Evolutionary conservation across 1,140 invertebrate species (phyloP).

Genomic region (Drosophila mayri): DNA sequence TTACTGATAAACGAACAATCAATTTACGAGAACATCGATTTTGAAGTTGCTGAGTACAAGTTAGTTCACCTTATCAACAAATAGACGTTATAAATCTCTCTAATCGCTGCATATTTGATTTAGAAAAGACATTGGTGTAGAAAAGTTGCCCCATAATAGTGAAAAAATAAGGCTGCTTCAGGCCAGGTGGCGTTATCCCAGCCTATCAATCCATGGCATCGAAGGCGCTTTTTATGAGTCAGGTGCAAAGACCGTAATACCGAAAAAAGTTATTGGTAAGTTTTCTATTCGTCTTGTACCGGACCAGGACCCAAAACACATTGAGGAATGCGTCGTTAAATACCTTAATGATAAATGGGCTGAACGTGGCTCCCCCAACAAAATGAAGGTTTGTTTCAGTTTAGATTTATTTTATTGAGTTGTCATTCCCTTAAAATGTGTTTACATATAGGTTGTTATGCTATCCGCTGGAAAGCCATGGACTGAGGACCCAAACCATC

Average conservation of each 20-base stretch:
- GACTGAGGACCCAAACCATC: constrained; percentile 96
- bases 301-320: constrained; percentile 92
- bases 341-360: constrained; percentile 91
- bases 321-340: constrained; percentile 90
- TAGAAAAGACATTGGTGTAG: constrained; percentile 89
- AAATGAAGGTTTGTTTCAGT: constrained; percentile 88
- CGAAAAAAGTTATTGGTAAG: constrained; percentile 97
- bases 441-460: constrained; percentile 87
- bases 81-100: constrained; percentile 50
- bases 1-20: constrained; percentile 91
- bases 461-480: constrained; percentile 92
- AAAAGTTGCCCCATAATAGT: constrained; percentile 90
- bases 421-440: constrained; percentile 77
- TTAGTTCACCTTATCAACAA: constrained; percentile 84
- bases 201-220: constrained; percentile 96
- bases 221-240: constrained; percentile 94
- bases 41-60: constrained; percentile 93
- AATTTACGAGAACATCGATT: constrained; percentile 95
- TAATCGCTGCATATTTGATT: constrained; percentile 16
- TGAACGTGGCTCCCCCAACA: constrained; percentile 93
- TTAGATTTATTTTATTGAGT: background rate
- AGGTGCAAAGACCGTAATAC: constrained; percentile 98
- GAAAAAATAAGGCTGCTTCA: constrained; percentile 93
- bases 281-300: constrained; percentile 98
- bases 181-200: constrained; percentile 96